Base-by-base conservation (phyloP, 2,797 vertebrate genomes). In the Diplodus sargus region DNA sequence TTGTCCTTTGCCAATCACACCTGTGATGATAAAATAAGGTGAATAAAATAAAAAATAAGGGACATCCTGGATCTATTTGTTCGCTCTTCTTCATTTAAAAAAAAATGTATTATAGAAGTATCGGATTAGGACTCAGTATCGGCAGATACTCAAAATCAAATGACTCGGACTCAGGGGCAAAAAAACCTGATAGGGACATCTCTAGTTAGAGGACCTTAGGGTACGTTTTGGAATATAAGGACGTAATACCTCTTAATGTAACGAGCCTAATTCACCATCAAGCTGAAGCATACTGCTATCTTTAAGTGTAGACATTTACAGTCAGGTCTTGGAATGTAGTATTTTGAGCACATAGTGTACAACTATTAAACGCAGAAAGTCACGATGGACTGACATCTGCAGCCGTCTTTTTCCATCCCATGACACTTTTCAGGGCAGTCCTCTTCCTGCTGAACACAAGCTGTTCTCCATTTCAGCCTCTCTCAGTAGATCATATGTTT, bases 361-460 rank as follows among this genome's bases (percentile, higher is more conserved):
- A 47, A 9, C 42, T 72, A 47, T 30, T 76, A 20, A 47, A 13
- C 9, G 16, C 20, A 58, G 13, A 5, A 16, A 53, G 28, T 77
- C 69, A 69, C 0, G 4, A 47, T 53, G 1, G 12, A 0, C 25
- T 57, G 45, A 74, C 13, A 28, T 68, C 71, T 7, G 48, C 20
- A 15, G 14, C 4, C 22, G n/a, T 15, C 30, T 39, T 5, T 39
- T 28, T 53, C 30, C 15, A n/a, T 52, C 61, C 57, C 68, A 18
- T 65, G 14, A 76, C 34, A 59, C 11, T 0, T 51, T 56, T 75
- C 45, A 62, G 34, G 23, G 49, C 15, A 60, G 22, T 66, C 22
- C 10, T 51, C 13, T 54, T 30, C 54, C 14, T 72, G 43, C n/a
- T 54, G 2, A 63, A 77, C n/a, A 17, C 17, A 76, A 85, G 74